Percentiles rank a stretch among this genome's conserved stretches.
phyloP scores from a whole-genome alignment of 2,113 vertebrate species.

The Tor tambroides region DNA sequence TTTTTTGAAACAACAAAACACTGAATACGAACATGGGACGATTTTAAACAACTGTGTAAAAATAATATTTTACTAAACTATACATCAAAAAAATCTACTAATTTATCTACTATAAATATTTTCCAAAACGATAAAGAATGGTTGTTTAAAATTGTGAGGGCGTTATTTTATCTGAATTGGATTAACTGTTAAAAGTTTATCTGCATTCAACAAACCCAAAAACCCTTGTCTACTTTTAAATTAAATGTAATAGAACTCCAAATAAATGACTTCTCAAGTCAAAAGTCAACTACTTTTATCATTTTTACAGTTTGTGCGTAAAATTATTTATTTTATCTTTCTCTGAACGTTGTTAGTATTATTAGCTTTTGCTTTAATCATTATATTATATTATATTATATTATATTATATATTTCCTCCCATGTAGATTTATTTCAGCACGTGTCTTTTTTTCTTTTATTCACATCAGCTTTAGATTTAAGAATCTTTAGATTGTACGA shows the following conservation, averaged over 20 bases:
- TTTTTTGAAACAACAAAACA: not conserved
- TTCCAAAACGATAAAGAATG: not conserved
- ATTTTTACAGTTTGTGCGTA: not conserved
- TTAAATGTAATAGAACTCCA: not conserved
- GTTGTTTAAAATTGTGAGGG: not conserved
- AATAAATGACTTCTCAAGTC: not conserved
- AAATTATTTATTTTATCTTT: not conserved
- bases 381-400: not conserved
- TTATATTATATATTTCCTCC: not conserved
- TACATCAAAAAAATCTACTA: not conserved
- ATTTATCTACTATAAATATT: not conserved
- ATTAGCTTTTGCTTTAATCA: not conserved
- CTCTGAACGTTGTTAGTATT: not conserved
- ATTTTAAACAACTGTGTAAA: not conserved
- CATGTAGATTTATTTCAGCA: not conserved
- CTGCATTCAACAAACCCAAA: not conserved
- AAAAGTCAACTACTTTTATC: not conserved
- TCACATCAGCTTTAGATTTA: not conserved
- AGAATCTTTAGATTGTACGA: not conserved
- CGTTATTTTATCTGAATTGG: not conserved
- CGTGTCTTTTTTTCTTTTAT: not conserved
- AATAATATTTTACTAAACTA: not conserved
- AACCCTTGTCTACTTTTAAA: not conserved
- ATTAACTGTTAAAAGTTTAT: not conserved
- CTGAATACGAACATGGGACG: not conserved